Conservation (phyloP, 2,113 vertebrate genomes). For the Platycercus adscitus region DNA sequence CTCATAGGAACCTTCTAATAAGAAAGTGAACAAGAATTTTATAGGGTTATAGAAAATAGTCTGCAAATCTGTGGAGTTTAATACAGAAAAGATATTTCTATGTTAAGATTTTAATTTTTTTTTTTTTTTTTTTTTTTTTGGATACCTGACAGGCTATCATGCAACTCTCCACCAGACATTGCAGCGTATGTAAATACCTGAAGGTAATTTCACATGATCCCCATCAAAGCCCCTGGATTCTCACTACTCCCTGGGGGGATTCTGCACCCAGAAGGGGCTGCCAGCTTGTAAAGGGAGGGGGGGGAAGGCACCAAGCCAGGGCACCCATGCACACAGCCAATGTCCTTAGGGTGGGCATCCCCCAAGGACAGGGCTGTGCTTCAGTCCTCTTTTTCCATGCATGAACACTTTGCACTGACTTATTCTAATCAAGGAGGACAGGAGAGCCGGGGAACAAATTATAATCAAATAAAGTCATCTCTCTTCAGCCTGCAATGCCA, state of each 20-base stretch:
- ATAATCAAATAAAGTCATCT: accelerated
- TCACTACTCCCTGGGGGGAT: background rate
- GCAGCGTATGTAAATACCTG: accelerated
- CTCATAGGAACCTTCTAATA: background rate
- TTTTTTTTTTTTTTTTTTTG: too few species aligned
- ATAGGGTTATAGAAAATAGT: background rate
- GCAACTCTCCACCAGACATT: background rate
- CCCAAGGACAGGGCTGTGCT: accelerated
- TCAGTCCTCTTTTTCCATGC: background rate
- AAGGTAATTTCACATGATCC: background rate
- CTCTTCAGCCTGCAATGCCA: accelerated
- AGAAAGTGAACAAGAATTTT: background rate
- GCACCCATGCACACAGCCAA: background rate
- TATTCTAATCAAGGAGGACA: background rate
- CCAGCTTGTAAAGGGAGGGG: accelerated
- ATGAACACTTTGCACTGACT: accelerated
- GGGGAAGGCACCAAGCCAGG: accelerated
- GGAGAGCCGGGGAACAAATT: background rate
- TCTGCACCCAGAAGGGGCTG: background rate
- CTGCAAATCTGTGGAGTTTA: background rate
- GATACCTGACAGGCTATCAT: background rate
- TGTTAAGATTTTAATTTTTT: accelerated
- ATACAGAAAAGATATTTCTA: background rate
- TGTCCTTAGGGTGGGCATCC: accelerated
- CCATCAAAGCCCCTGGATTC: accelerated